These are phyloP conservation scores for Marcusenius ussheri DNA, from an alignment of 2,113 vertebrate genomes.

Conservation along the genomic window DNA sequence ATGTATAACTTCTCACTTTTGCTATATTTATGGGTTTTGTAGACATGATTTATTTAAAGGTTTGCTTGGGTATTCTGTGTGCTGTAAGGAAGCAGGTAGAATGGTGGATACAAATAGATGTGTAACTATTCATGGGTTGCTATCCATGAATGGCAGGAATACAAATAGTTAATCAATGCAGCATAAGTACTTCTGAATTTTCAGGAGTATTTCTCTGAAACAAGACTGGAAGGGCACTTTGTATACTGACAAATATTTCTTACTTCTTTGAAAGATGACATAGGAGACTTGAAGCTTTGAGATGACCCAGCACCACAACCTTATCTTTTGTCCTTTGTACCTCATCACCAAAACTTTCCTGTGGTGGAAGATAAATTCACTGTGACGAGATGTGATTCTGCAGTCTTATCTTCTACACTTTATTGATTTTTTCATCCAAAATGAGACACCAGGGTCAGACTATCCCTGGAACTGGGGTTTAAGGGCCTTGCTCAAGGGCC, in stretches of 20 bases:
- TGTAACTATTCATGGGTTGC: not conserved
- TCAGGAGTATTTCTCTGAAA: not conserved
- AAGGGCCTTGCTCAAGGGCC: not conserved
- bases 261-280: not conserved
- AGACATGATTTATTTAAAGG: not conserved
- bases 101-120: not conserved
- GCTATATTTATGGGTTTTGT: not conserved
- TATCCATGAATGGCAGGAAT: not conserved
- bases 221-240: not conserved
- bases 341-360: not conserved
- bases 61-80: not conserved
- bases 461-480: not conserved
- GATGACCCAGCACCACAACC: not conserved
- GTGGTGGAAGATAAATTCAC: not conserved
- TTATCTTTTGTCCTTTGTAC: not conserved
- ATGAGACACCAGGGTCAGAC: not conserved
- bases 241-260: not conserved
- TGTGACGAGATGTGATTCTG: not conserved
- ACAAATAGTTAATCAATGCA: not conserved
- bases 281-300: not conserved
- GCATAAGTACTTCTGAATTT: not conserved
- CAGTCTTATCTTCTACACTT: not conserved
- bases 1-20: not conserved
- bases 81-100: not conserved
- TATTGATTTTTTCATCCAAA: not conserved